These are phyloP conservation scores for Anolis apletophallus DNA, from an alignment of 2,797 vertebrate genomes.

Conservation along the genomic window DNA sequence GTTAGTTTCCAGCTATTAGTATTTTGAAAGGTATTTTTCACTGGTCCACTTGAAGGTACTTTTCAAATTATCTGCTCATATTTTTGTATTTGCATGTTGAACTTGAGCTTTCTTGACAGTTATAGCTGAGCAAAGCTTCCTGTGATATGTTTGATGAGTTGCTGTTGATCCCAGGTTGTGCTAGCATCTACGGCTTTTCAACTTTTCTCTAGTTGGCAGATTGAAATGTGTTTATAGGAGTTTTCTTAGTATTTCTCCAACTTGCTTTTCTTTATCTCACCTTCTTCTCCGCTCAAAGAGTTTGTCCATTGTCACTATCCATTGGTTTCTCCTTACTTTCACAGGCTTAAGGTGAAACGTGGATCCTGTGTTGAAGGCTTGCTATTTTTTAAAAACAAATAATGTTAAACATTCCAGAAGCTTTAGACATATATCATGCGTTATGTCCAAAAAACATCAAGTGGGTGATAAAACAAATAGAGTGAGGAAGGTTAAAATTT, in stretches of 20 bases:
- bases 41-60: constrained; percentile 74
- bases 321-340: neutral
- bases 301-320: neutral
- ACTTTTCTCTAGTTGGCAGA: neutral
- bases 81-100: neutral
- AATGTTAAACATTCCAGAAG: constrained; percentile 3
- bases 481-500: neutral
- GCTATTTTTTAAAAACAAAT: neutral
- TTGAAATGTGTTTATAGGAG: neutral
- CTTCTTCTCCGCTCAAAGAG: neutral
- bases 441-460: neutral
- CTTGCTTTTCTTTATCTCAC: neutral
- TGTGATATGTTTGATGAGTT: neutral
- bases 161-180: neutral
- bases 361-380: neutral
- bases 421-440: neutral
- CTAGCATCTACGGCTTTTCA: neutral
- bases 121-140: neutral
- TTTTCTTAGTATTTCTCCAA: neutral
- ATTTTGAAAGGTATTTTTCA: constrained; percentile 10
- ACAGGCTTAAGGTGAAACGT: neutral
- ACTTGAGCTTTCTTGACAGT: neutral
- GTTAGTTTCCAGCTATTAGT: neutral
- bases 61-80: constrained; percentile 34
- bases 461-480: neutral